Evolutionary conservation across 2,888 invertebrate genomes (phyloP).

Genomic region (Temnothorax rugatulus): DNA sequence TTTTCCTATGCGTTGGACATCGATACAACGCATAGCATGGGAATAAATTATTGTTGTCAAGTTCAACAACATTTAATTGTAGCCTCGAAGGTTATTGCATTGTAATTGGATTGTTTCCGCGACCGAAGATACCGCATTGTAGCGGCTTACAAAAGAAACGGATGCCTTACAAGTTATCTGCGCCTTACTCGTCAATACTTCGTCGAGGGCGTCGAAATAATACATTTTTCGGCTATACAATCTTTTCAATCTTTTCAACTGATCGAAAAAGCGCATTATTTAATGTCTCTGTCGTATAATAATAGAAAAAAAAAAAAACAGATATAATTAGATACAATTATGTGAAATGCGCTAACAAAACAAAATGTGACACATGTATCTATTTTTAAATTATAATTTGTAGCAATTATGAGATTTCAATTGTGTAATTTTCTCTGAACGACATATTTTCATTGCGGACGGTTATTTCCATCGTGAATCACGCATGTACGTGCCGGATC

Average conservation of each 20-base stretch:
- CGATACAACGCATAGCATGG: background rate
- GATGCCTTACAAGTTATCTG: constrained; percentile 64
- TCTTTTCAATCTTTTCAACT: background rate
- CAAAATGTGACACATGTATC: background rate
- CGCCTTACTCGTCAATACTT: constrained; percentile 57
- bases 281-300: background rate
- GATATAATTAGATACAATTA: background rate
- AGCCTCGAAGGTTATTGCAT: background rate
- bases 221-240: background rate
- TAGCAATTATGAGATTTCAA: background rate
- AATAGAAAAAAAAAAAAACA: background rate
- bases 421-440: background rate
- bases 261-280: background rate
- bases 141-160: constrained; percentile 10
- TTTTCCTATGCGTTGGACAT: background rate
- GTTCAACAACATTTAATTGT: background rate
- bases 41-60: constrained; percentile 21
- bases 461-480: constrained; percentile 61
- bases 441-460: background rate
- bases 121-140: background rate
- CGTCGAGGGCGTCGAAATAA: constrained; percentile 14
- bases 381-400: background rate
- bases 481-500: constrained; percentile 34
- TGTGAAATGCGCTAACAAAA: background rate
- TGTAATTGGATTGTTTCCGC: constrained; percentile 28